phyloP scores from a whole-genome alignment of 53 echinoderm and acorn worm species.

The Apostichopus leukothele region DNA sequence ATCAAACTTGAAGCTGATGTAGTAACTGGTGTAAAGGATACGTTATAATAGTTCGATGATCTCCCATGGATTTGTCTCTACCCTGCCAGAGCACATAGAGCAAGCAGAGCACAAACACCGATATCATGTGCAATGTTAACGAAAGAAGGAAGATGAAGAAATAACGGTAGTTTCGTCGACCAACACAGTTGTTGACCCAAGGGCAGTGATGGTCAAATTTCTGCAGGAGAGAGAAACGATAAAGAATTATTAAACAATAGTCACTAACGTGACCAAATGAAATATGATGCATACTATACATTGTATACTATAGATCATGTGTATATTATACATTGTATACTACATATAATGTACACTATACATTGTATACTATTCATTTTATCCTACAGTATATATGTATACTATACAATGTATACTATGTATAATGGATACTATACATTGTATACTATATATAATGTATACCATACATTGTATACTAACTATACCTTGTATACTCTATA shows the following conservation, averaged over 20 bases:
- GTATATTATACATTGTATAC: too few relatives aligned
- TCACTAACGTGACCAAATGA: background rate
- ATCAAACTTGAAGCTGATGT: too few relatives aligned
- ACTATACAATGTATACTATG: too few relatives aligned
- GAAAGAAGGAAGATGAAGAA: conserved; percentile 90
- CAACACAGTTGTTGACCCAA: conserved; percentile 98
- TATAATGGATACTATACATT: too few relatives aligned
- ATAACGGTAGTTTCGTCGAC: conserved; percentile 90
- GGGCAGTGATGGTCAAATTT: conserved; percentile 99
- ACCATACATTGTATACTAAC: too few relatives aligned
- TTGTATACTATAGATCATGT: too few relatives aligned
- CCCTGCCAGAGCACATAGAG: conserved; percentile 60
- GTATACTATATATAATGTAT: too few relatives aligned
- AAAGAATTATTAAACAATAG: background rate
- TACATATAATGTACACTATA: too few relatives aligned
- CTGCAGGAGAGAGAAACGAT: conserved; percentile 46
- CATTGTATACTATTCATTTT: too few relatives aligned
- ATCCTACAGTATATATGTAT: too few relatives aligned
- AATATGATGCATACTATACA: background rate
- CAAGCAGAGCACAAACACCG: conserved; percentile 82
- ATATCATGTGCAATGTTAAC: conserved; percentile 90
- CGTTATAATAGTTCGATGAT: conserved; percentile 70
- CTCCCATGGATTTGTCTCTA: conserved; percentile 45
- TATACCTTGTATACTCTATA: background rate
- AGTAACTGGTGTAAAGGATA: conserved; percentile 64